Conservation (phyloP, 2,888 invertebrate species). For the Seira musarum region DNA sequence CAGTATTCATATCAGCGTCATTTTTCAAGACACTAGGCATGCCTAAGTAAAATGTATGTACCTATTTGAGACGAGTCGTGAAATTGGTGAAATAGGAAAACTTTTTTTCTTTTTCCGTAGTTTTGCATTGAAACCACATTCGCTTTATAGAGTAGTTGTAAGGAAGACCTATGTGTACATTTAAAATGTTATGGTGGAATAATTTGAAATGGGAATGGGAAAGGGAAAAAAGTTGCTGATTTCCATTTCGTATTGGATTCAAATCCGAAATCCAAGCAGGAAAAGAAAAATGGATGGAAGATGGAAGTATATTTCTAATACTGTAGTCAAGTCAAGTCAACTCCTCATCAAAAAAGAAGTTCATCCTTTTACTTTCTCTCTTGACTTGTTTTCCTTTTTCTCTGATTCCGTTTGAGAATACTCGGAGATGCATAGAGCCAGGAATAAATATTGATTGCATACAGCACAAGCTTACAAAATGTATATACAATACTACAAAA, state of each 20-base stretch:
- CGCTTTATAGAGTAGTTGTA: too few relatives aligned
- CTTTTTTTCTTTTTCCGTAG: constrained; percentile 6
- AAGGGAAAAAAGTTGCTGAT: constrained; percentile 43
- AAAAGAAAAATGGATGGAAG: not conserved
- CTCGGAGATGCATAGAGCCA: constrained; percentile 6
- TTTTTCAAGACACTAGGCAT: too few relatives aligned
- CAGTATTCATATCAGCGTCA: too few relatives aligned
- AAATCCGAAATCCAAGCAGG: constrained; percentile 47
- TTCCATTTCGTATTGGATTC: constrained; percentile 58
- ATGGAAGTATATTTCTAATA: constrained; percentile 34
- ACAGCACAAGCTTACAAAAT: not conserved
- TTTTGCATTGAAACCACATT: too few relatives aligned
- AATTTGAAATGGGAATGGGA: not conserved
- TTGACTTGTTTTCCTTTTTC: not conserved
- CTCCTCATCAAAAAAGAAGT: constrained; percentile 46
- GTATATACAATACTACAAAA: too few relatives aligned
- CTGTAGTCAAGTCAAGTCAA: constrained; percentile 51
- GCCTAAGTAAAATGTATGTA: too few relatives aligned
- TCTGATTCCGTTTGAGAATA: not conserved
- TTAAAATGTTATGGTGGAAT: too few relatives aligned
- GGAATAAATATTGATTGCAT: too few relatives aligned
- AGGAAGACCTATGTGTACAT: too few relatives aligned
- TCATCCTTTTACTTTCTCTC: not conserved
- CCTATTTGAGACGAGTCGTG: too few relatives aligned
- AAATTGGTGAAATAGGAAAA: too few relatives aligned